Conservation (phyloP, 1,140 invertebrate species). For the Caenorhabditis tropicalis region DNA sequence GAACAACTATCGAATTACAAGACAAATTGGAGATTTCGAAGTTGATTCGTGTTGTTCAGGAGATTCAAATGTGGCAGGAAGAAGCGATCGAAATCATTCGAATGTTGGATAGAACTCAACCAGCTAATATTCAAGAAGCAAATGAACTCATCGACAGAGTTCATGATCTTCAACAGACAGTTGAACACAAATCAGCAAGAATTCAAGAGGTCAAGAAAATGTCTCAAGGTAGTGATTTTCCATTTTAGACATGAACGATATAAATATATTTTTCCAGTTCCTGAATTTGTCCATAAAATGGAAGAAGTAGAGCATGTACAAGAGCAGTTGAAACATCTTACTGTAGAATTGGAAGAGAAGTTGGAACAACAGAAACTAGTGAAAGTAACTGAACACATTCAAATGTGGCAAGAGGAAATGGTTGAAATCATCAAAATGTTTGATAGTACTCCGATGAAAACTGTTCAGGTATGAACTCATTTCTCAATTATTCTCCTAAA, state of each 20-base stretch:
- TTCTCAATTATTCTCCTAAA: no score
- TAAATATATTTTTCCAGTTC: not conserved
- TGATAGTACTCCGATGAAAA: slow-evolving; percentile 37
- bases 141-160: not conserved
- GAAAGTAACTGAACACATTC: slow-evolving; percentile 51
- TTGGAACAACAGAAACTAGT: slow-evolving; percentile 7
- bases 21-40: not conserved
- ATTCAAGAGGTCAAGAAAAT: slow-evolving; percentile 22
- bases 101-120: slow-evolving; percentile 28
- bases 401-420: slow-evolving; percentile 54
- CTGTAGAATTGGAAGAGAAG: slow-evolving; percentile 21
- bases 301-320: slow-evolving; percentile 15
- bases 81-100: slow-evolving; percentile 47
- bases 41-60: slow-evolving; percentile 47
- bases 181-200: not conserved
- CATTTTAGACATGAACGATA: not conserved
- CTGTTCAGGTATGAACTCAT: not conserved
- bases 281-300: not conserved
- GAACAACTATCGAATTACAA: not conserved
- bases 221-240: not conserved
- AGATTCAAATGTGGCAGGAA: slow-evolving; percentile 58
- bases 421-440: slow-evolving; percentile 47
- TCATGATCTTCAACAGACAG: slow-evolving; percentile 23
- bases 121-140: not conserved
- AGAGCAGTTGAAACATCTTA: not conserved